These are phyloP conservation scores for Pseudachorutes palmiensis DNA, from an alignment of 1,140 invertebrate species.

Conservation along the genomic window DNA sequence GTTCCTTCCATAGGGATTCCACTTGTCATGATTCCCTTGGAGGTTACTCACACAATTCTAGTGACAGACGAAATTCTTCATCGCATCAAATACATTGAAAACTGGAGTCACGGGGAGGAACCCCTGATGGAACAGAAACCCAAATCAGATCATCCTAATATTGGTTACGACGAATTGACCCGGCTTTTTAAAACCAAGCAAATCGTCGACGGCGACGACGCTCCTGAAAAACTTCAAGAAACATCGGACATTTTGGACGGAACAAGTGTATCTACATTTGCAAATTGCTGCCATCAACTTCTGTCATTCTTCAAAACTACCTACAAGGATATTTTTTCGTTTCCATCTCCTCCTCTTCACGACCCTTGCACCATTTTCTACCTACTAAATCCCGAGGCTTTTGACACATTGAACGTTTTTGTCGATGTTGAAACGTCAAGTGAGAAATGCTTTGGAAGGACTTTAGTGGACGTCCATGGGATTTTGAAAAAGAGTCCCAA, in stretches of 20 bases:
- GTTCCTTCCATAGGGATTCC: conserved; percentile 15
- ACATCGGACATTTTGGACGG: background rate
- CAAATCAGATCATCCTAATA: background rate
- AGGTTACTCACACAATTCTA: conserved; percentile 20
- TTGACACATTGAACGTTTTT: conserved; percentile 15
- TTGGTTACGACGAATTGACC: conserved; percentile 18
- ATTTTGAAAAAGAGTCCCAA: conserved; percentile 17
- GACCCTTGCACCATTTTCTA: conserved; percentile 22
- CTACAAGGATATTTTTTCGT: conserved; percentile 19
- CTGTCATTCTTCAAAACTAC: conserved; percentile 23
- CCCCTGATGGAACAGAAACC: background rate
- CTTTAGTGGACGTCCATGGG: conserved; percentile 17
- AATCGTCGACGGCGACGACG: background rate
- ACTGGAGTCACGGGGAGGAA: background rate
- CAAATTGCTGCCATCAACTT: conserved; percentile 16
- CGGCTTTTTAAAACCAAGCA: background rate
- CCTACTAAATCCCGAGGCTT: conserved; percentile 19
- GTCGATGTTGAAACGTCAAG: conserved; percentile 17
- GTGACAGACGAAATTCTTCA: conserved; percentile 12
- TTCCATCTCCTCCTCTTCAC: conserved; percentile 23
- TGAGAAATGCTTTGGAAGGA: conserved; percentile 22
- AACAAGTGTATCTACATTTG: conserved; percentile 12
- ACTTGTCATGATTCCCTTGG: conserved; percentile 23
- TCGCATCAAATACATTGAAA: background rate
- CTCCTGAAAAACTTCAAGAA: background rate